Base-by-base conservation (phyloP, 2,113 vertebrate species). In the Dipodomys ordii region DNA sequence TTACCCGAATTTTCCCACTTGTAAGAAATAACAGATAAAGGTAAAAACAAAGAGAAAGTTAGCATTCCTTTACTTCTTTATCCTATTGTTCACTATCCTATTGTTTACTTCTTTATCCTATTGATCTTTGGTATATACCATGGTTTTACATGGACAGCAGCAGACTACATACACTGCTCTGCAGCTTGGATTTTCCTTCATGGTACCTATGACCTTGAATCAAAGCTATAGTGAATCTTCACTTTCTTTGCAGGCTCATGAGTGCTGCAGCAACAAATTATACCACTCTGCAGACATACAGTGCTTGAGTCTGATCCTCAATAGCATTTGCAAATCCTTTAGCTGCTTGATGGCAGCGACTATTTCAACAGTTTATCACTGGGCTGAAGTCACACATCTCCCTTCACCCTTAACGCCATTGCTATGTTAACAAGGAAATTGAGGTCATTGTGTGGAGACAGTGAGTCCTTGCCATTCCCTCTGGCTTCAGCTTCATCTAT, bases 391-490 rank as follows among this genome's bases (percentile, higher is more conserved):
- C 39, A 65, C 19, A 18, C 68, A 92, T 76, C 30, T 27, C 80
- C 39, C 49, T 88, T 81, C 28, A 25, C 80, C 87, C 68, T 93
- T 49, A 39, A 57, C 62, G 35, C 78, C 82, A 72, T 72, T 91
- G 53, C 78, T 93, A 62, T 96, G 95, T 92, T 88, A 95, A 88
- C 78, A 91, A 94, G 84, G 91, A 95, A 93, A 94, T 90, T 92
- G 87, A 93, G 93, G 92, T 94, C 94, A 94, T 69, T 80, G 64
- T 90, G 85, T 19, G 30, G 35, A 85, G 93, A 78, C 35, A 49
- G 23, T 72, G 60, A 74, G 57, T 78, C 69, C 57, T 93, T 85
- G 74, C 82, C 82, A 15, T 96, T 80, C 72, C 77, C 84, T 80
- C 39, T n/a, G 86, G 39, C 32, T 89, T 53, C 15, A 57, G 30